Evolutionary conservation across 2,113 vertebrate genomes (phyloP).

Genomic region (Dipodomys ordii): DNA sequence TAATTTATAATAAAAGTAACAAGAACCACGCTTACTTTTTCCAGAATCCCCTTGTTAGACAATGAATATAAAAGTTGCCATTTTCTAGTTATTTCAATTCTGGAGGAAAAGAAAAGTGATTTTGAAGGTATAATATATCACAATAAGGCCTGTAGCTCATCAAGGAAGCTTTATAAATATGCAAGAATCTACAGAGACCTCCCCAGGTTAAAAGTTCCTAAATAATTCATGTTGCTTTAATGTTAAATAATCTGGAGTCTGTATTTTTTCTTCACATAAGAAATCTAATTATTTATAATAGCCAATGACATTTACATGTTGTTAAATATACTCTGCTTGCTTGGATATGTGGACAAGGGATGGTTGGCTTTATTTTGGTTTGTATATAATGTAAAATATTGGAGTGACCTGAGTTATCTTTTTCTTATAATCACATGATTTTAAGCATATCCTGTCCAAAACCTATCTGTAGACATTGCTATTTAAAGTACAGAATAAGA

Average conservation of each 20-base stretch:
- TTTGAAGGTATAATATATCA: not conserved
- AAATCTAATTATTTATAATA: constrained; percentile 82
- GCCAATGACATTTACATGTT: constrained; percentile 80
- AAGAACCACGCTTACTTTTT: not conserved
- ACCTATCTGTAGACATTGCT: not conserved
- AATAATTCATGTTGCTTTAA: constrained; percentile 77
- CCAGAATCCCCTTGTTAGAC: not conserved
- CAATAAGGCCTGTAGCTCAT: constrained; percentile 56
- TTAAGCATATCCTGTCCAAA: constrained; percentile 17
- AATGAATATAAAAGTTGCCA: constrained; percentile 1
- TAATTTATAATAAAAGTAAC: constrained; percentile 34
- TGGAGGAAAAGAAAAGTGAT: constrained; percentile 46
- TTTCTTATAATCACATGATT: constrained; percentile 8
- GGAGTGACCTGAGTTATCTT: not conserved
- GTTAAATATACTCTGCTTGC: constrained; percentile 74
- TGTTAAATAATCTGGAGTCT: constrained; percentile 79
- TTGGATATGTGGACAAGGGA: constrained; percentile 60
- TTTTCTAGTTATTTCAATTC: constrained; percentile 29
- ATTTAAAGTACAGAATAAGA: constrained; percentile 14
- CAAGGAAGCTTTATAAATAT: constrained; percentile 70
- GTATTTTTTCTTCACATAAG: constrained; percentile 73
- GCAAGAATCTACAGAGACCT: constrained; percentile 69
- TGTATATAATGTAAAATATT: constrained; percentile 17
- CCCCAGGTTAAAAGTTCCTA: constrained; percentile 70
- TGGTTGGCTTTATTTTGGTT: not conserved